Conservation (phyloP, 2,888 invertebrate genomes). For the Formica aserva region DNA sequence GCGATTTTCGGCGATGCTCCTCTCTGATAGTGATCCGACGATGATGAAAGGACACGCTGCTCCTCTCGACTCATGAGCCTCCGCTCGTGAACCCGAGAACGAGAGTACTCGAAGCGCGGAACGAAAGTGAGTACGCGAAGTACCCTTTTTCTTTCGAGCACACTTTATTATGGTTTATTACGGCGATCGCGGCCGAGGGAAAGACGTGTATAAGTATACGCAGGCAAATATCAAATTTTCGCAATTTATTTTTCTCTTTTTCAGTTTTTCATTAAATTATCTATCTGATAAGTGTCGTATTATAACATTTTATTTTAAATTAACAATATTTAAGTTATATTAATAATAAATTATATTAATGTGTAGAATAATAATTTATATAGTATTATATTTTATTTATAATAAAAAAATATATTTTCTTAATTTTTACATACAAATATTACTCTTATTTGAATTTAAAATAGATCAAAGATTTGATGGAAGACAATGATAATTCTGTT, state of each 20-base stretch:
- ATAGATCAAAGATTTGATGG: background rate
- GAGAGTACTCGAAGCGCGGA: constrained; percentile 46
- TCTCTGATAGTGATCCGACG: constrained; percentile 38
- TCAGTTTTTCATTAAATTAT: background rate
- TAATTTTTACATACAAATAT: background rate
- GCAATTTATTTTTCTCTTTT: background rate
- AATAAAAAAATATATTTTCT: background rate
- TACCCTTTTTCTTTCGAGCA: background rate
- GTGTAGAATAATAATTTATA: background rate
- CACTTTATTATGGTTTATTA: constrained; percentile 17
- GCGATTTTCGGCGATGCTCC: background rate
- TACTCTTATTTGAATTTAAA: background rate
- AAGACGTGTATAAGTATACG: background rate
- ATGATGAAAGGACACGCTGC: constrained; percentile 23
- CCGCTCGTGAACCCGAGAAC: constrained; percentile 29
- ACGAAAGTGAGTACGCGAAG: constrained; percentile 50
- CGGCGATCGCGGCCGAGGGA: background rate
- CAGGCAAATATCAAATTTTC: background rate
- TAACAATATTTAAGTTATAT: no score
- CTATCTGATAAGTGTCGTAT: background rate
- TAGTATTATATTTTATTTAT: background rate
- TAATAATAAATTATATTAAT: background rate
- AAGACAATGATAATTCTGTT: background rate
- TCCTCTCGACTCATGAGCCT: constrained; percentile 31
- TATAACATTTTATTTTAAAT: background rate